A percentile compares a stretch with the other conserved stretches of the same genome.
These are phyloP conservation scores for Herpetotheres cachinnans DNA, from an alignment of 2,113 vertebrate genomes.

Conservation along the genomic window DNA sequence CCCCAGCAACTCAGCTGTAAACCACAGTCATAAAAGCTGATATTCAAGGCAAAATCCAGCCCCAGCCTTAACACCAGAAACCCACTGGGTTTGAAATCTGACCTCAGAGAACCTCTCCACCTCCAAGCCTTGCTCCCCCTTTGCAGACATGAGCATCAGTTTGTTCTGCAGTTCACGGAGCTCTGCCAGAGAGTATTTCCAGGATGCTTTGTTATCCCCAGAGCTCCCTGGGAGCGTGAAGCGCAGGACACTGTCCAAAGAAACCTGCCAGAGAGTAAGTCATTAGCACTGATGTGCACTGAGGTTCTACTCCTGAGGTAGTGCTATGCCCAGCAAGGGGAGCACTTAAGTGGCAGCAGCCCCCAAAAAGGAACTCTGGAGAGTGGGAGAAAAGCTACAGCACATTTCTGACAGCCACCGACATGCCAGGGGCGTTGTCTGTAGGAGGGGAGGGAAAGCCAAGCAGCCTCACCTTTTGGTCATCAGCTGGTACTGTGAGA, in stretches of 20 bases:
- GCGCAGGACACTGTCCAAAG: conserved; percentile 76
- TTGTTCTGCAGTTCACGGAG: conserved; percentile 92
- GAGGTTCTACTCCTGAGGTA: not conserved
- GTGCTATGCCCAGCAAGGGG: not conserved
- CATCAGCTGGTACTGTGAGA: conserved; percentile 76
- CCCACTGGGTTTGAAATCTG: not conserved
- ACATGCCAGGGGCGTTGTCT: not conserved
- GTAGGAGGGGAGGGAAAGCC: not conserved
- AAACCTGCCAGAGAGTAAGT: conserved; percentile 71
- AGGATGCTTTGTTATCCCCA: not conserved
- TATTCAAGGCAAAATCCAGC: not conserved
- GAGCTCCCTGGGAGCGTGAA: conserved; percentile 78
- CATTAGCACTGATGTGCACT: fast-evolving
- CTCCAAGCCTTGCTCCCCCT: conserved; percentile 86
- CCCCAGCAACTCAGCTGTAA: not conserved
- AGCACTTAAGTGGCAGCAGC: not conserved
- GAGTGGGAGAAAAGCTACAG: not conserved
- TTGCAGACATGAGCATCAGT: conserved; percentile 95
- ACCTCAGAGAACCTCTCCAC: conserved; percentile 93
- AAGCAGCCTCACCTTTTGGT: conserved; percentile 64
- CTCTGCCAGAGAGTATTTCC: conserved; percentile 84
- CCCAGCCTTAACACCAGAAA: not conserved
- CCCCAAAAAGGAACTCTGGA: not conserved
- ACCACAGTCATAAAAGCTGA: not conserved
- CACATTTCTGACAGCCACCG: not conserved